phyloP scores from a whole-genome alignment of 2,797 vertebrate genomes.

The Cyclura pinguis region DNA sequence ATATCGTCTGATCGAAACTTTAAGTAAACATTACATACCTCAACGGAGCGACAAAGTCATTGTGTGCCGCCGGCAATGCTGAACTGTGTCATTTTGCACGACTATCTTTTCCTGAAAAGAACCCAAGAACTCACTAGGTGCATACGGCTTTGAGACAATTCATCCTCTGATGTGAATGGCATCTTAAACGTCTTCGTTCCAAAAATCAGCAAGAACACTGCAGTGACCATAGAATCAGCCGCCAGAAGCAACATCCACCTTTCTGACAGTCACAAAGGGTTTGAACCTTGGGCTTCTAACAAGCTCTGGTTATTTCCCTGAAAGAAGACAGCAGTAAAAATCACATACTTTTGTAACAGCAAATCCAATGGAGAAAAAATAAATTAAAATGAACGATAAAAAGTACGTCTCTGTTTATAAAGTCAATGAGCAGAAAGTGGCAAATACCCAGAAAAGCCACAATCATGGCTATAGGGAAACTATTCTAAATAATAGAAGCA shows the following conservation, averaged over 20 bases:
- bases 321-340: slow-evolving; percentile 8
- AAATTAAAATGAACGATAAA: background rate
- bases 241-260: background rate
- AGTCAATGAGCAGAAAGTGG: background rate
- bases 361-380: background rate
- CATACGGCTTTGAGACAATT: background rate
- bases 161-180: background rate
- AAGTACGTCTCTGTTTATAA: background rate
- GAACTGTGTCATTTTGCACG: background rate
- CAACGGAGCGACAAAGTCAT: background rate
- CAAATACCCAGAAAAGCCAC: background rate
- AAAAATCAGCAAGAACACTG: background rate
- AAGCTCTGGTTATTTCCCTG: background rate
- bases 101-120: background rate
- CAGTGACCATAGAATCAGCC: too few relatives aligned
- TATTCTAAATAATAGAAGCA: background rate
- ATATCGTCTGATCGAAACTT: background rate
- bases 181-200: background rate
- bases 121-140: background rate
- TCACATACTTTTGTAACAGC: background rate
- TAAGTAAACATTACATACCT: slow-evolving; percentile 1
- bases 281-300: background rate
- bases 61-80: background rate
- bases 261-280: background rate
- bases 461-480: background rate